Evolutionary conservation across 2,797 vertebrate genomes (phyloP), one percentile per base, ranked within the genome.

Genomic region (Acanthopagrus latus): DNA sequence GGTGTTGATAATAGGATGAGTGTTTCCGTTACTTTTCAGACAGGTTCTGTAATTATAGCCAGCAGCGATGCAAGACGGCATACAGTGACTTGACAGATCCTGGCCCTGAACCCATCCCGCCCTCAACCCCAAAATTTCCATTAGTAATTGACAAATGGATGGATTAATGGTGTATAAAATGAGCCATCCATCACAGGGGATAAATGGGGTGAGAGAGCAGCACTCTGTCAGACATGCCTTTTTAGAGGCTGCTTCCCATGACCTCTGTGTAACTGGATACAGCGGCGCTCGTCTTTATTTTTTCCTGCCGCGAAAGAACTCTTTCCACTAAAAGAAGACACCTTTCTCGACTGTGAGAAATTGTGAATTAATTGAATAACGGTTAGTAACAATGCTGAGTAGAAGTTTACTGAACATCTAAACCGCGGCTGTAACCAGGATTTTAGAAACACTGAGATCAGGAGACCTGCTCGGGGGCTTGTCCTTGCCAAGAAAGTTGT

Each of bases 151-250:
- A 92, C 91, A 92, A 88, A 91, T 86, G 81, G 82, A 91, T 87
- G 85, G 85, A 92, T 92, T 92, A 94, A 93, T 91, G 89, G 80
- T 87, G 91, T 92, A 92, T 93, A 90, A 91, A 93, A 91, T 89
- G 78, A 88, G 33, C 85, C 81, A 90, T 94, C 90, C 87, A 93
- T 94, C 91, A 92, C 33, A 8, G 52, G 64, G 73, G 81, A 86
- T 90, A 91, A 91, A 82, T 62, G 52, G 81, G 86, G 78, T 88
- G 79, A 94, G 82, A 86, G 85, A 84, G 83, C 78, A 82, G 4
- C 27, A 56, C 54, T 70, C 73, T 80, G 81, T 84, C 77, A 86
- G 78, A 83, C 78, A 66, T 33, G 69, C 21, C 76, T 85, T 83
- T 85, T 80, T 56, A 79, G 60, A 81, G 70, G 50, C 65, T 47